Percentiles rank a stretch among this genome's conserved stretches.
These are phyloP conservation scores for Gavialis gangeticus DNA, from an alignment of 2,113 vertebrate species.

Conservation along the genomic window DNA sequence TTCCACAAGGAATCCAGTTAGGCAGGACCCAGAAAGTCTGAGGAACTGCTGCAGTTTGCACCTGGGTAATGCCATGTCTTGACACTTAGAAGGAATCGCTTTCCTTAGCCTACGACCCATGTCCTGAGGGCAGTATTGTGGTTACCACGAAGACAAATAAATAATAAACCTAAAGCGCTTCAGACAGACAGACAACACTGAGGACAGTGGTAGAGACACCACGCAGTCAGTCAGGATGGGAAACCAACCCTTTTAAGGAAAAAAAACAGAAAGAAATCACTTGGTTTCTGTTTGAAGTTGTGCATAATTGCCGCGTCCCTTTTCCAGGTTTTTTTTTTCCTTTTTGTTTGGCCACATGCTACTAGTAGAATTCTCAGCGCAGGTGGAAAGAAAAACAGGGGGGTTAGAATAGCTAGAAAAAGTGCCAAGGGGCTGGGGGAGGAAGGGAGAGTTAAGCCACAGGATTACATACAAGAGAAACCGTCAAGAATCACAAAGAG, in stretches of 20 bases:
- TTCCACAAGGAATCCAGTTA: slow-evolving; percentile 33
- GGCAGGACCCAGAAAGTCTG: slow-evolving; percentile 62
- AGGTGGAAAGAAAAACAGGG: slow-evolving; percentile 71
- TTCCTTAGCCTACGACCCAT: slow-evolving; percentile 57
- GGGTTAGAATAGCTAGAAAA: slow-evolving; percentile 69
- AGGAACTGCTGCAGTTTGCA: slow-evolving; percentile 43
- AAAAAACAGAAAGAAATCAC: not conserved
- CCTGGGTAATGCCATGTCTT: slow-evolving; percentile 7
- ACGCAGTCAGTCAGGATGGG: slow-evolving; percentile 71
- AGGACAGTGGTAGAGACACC: slow-evolving; percentile 81
- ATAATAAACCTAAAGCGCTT: slow-evolving; percentile 59
- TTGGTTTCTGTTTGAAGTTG: slow-evolving; percentile 39
- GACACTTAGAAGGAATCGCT: slow-evolving; percentile 24
- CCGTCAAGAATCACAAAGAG: slow-evolving; percentile 92
- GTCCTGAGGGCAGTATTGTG: slow-evolving; percentile 60
- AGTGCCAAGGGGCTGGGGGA: slow-evolving; percentile 56
- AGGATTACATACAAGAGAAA: slow-evolving; percentile 93
- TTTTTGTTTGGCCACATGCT: slow-evolving; percentile 94
- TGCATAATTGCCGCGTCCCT: slow-evolving; percentile 44
- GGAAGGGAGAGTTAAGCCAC: slow-evolving; percentile 86
- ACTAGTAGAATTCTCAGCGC: slow-evolving; percentile 83
- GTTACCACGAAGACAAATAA: slow-evolving; percentile 52
- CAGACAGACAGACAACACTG: slow-evolving; percentile 83
- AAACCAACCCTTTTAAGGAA: slow-evolving; percentile 64
- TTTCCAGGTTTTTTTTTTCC: slow-evolving; percentile 32